Conservation (phyloP, 2,113 vertebrate species). For the Octodon degus region DNA sequence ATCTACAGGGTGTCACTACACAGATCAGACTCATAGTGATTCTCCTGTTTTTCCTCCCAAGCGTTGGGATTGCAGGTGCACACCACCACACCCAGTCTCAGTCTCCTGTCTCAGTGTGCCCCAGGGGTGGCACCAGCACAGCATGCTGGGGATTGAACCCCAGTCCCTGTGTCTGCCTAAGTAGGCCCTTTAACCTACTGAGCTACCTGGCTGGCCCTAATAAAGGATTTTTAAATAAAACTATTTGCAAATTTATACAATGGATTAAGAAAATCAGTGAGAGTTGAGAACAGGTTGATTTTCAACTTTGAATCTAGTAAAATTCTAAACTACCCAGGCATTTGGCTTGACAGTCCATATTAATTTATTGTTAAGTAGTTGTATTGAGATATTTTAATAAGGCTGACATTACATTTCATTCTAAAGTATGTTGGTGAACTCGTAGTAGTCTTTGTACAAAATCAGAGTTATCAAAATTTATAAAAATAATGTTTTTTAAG, state of each 20-base stretch:
- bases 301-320: neutral
- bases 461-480: neutral
- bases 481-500: neutral
- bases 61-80: too few relatives aligned
- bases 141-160: too few relatives aligned
- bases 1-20: too few relatives aligned
- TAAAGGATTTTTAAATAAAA: neutral
- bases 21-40: too few relatives aligned
- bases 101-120: too few relatives aligned
- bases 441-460: neutral
- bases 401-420: neutral
- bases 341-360: constrained; percentile 28
- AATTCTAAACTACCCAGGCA: constrained; percentile 10
- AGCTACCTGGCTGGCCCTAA: too few relatives aligned
- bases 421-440: neutral
- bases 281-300: constrained; percentile 18
- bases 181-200: too few relatives aligned
- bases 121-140: too few relatives aligned
- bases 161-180: too few relatives aligned
- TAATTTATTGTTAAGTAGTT: constrained; percentile 34
- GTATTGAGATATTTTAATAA: neutral
- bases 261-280: neutral
- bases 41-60: too few relatives aligned
- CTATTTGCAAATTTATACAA: constrained; percentile 8
- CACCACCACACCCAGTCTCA: too few relatives aligned